A percentile compares a stretch with the other conserved stretches of the same genome.
These are phyloP conservation scores for Agrochola litura DNA, from an alignment of 2,888 invertebrate species.

Conservation along the genomic window DNA sequence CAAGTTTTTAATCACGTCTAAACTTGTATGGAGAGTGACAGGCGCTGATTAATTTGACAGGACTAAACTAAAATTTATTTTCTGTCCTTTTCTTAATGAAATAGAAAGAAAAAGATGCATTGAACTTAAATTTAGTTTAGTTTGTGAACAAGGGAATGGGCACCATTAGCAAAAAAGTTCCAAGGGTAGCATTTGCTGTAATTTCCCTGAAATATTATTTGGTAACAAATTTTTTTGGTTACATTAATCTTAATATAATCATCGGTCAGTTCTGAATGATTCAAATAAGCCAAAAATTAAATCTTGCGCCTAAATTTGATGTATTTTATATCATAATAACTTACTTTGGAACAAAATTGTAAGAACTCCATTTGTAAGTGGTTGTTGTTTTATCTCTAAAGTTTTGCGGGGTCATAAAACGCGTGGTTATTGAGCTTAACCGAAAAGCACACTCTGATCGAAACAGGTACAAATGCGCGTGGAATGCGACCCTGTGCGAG, in stretches of 20 bases:
- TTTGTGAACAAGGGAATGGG: too few species aligned
- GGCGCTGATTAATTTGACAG: too few species aligned
- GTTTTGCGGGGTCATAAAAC: background rate
- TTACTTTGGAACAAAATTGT: background rate
- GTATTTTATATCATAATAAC: background rate
- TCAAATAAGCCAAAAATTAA: background rate
- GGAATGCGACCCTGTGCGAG: slow-evolving; percentile 84
- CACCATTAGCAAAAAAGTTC: slow-evolving; percentile 3
- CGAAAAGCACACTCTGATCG: background rate
- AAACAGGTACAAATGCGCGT: slow-evolving; percentile 43
- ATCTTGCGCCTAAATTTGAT: background rate
- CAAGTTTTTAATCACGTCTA: too few species aligned
- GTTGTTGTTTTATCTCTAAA: background rate
- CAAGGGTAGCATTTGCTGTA: background rate
- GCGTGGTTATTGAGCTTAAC: slow-evolving; percentile 17
- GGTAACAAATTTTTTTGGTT: background rate
- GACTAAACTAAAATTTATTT: too few species aligned
- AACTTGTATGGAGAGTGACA: too few species aligned
- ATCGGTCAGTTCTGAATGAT: background rate
- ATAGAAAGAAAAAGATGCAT: too few species aligned
- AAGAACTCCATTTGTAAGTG: background rate
- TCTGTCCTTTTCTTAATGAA: too few species aligned
- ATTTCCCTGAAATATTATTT: background rate
- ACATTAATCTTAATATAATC: background rate
- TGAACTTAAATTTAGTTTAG: too few species aligned